Evolutionary conservation across 2,797 vertebrate species (phyloP).

Genomic region (Rhynchonycteris naso): DNA sequence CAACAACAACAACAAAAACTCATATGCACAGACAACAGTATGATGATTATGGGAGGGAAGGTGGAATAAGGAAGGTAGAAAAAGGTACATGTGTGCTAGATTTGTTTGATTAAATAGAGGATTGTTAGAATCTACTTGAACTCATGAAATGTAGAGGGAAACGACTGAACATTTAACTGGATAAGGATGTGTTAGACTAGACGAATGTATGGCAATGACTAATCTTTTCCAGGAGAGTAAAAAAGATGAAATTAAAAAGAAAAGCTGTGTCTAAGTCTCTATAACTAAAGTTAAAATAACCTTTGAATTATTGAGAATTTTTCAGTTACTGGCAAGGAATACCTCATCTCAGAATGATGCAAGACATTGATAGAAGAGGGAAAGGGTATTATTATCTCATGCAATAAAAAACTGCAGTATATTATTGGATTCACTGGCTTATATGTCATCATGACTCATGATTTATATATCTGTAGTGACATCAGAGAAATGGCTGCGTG

Average conservation of each 20-base stretch:
- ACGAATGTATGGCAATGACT: background rate
- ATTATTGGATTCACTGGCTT: background rate
- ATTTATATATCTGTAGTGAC: background rate
- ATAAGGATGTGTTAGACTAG: background rate
- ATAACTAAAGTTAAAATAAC: background rate
- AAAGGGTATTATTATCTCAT: background rate
- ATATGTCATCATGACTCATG: background rate
- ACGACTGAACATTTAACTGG: background rate
- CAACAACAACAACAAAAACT: too few species aligned
- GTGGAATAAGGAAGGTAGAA: background rate
- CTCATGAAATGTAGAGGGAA: background rate
- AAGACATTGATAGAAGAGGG: background rate
- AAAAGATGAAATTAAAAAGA: background rate
- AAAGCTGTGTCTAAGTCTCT: background rate
- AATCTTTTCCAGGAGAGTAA: conserved; percentile 13
- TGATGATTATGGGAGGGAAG: too few species aligned
- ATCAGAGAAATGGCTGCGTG: too few species aligned
- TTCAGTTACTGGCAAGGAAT: background rate
- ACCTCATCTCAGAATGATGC: background rate
- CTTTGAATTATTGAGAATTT: background rate
- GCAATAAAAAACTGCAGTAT: background rate
- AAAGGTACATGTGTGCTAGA: background rate
- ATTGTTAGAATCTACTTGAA: background rate
- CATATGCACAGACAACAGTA: too few species aligned
- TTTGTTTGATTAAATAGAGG: background rate